These are phyloP conservation scores for Novumbra hubbsi DNA, from an alignment of 2,797 vertebrate genomes.

Conservation along the genomic window DNA sequence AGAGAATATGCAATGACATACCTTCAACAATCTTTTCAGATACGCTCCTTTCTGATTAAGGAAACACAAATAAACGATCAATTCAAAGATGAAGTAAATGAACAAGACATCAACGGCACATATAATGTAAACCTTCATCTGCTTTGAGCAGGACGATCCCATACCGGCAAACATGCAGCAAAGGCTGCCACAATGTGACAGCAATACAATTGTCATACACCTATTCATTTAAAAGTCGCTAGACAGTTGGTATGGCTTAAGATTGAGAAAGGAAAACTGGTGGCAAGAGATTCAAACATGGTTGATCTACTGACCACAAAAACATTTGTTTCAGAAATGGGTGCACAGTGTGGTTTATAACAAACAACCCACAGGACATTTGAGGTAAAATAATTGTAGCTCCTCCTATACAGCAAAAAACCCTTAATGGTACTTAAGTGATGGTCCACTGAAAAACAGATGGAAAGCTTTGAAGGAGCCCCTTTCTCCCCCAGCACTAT, in stretches of 20 bases:
- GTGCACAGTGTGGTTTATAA: background rate
- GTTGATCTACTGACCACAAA: background rate
- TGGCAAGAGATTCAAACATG: background rate
- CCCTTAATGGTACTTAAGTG: background rate
- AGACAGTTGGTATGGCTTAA: slow-evolving; percentile 58
- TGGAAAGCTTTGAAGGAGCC: background rate
- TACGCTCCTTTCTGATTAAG: background rate
- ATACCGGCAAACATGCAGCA: slow-evolving; percentile 11
- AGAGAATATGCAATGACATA: background rate
- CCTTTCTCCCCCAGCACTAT: background rate
- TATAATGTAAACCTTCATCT: slow-evolving; percentile 18
- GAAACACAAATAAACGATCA: slow-evolving; percentile 4
- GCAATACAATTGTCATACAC: background rate
- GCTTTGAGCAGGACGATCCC: slow-evolving; percentile 9
- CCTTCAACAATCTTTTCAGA: slow-evolving; percentile 18
- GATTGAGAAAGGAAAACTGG: slow-evolving; percentile 27
- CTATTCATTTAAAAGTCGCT: slow-evolving; percentile 43
- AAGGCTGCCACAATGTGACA: slow-evolving; percentile 24
- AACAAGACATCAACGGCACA: slow-evolving; percentile 12
- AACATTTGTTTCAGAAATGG: background rate
- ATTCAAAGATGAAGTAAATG: background rate
- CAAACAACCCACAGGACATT: background rate
- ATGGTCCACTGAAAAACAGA: background rate
- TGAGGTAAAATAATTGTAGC: background rate
- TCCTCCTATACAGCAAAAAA: background rate